Evolutionary conservation across 2,113 vertebrate genomes (phyloP), one percentile per base, ranked within the genome.

Genomic region (Irena cyanogastra): DNA sequence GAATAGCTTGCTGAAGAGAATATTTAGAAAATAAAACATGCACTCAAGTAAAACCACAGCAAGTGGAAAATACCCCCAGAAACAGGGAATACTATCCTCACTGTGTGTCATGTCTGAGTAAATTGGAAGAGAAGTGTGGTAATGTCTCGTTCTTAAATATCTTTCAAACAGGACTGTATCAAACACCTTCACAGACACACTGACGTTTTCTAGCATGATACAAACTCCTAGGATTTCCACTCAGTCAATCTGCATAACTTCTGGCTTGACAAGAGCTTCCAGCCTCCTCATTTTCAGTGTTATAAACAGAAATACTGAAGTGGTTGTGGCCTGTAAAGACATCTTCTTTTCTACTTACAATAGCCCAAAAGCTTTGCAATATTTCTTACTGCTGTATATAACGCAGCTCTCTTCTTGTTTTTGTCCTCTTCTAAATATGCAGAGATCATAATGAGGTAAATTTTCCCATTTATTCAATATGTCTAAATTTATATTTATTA

Each of bases 391-490:
- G 15, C 37, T 88, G 24, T 11, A 65, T 4, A 28, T 77, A 57
- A 69, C 4, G 2, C 20, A 39, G 3, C 23, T 76, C 3, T 83
- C 3, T 5, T 27, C 4, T 61, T 70, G 3, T 0, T 56, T 50
- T 65, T 28, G 22, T 37, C 12, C 1, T 2, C 7, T 87, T 83
- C 33, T 66, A 41, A 53, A 66, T 37, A 61, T 11, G 10, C 18
- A 13, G 63, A 33, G 26, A 42, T 53, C 35, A 69, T 20, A 42
- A 16, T 27, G 16, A 42, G 14, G 57, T 50, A 47, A 21, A 31
- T 84, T 81, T 87, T 74, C 20, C 7, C 16, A 72, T 5, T 49
- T 72, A 44, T 37, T 78, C 21, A n/a, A 3, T 20, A 44, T 22
- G 5, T 42, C 13, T 47, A 71, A 41, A 52, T 14, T 37, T 78